These are phyloP conservation scores for Aldabrachelys gigantea DNA, from an alignment of 2,113 vertebrate genomes.

Conservation along the genomic window DNA sequence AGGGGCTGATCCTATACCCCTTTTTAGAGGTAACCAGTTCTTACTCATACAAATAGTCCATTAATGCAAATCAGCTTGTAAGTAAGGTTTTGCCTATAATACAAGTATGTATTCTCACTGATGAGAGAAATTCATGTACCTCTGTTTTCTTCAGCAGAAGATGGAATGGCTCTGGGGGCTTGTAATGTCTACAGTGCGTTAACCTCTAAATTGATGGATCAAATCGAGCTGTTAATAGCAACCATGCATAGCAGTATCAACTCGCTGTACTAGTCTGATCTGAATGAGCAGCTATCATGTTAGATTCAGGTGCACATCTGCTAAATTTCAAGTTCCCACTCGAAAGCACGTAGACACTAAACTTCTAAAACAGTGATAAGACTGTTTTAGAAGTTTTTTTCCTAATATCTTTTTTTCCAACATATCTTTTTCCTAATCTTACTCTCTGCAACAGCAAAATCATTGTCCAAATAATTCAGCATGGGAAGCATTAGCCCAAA, in stretches of 20 bases:
- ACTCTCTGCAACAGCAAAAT: not conserved
- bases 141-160: not conserved
- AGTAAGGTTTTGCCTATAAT: not conserved
- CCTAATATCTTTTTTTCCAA: too few relatives aligned
- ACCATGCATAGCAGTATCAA: not conserved
- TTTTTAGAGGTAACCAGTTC: not conserved
- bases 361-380: not conserved
- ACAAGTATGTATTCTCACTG: not conserved
- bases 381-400: too few relatives aligned
- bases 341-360: not conserved
- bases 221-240: not conserved
- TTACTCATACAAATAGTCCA: not conserved
- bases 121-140: not conserved
- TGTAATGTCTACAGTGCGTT: not conserved
- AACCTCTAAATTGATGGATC: not conserved
- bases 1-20: not conserved
- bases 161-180: not conserved
- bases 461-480: not conserved
- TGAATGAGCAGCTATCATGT: not conserved
- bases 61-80: not conserved
- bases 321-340: not conserved
- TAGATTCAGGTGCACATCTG: not conserved
- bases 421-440: not conserved
- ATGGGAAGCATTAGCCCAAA: not conserved
- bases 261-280: not conserved